phyloP scores from a whole-genome alignment of 53 echinoderm and acorn worm species.

The Temnopleurus reevesii region DNA sequence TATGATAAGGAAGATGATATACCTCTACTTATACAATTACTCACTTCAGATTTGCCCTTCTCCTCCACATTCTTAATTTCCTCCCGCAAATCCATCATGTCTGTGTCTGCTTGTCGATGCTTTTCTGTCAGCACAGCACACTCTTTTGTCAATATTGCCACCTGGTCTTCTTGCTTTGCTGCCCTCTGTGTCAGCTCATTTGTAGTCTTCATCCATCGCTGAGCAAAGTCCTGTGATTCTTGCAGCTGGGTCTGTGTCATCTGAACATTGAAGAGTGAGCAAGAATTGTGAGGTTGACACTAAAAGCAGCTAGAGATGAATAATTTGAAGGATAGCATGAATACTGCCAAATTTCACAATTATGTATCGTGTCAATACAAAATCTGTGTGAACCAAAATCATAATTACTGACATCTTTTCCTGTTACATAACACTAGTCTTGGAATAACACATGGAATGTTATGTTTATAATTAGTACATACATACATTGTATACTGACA shows the following conservation, averaged over 20 bases:
- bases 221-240: constrained; percentile 6
- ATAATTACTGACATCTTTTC: too few species aligned
- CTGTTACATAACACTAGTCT: too few species aligned
- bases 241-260: background rate
- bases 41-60: background rate
- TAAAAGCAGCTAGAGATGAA: too few species aligned
- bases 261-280: background rate
- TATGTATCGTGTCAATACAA: too few species aligned
- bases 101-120: background rate
- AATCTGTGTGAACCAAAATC: too few species aligned
- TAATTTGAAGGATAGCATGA: too few species aligned
- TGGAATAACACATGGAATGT: too few species aligned
- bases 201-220: constrained; percentile 19
- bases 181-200: background rate
- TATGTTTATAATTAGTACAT: too few species aligned
- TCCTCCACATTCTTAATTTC: background rate
- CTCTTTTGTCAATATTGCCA: background rate
- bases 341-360: too few species aligned
- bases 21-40: too few species aligned
- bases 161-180: background rate
- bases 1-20: too few species aligned
- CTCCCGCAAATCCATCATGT: background rate
- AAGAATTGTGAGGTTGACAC: background rate
- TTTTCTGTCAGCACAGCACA: background rate
- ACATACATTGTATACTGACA: too few species aligned